Base-by-base conservation (phyloP, 1,140 invertebrate genomes). In the Bombus pascuorum region DNA sequence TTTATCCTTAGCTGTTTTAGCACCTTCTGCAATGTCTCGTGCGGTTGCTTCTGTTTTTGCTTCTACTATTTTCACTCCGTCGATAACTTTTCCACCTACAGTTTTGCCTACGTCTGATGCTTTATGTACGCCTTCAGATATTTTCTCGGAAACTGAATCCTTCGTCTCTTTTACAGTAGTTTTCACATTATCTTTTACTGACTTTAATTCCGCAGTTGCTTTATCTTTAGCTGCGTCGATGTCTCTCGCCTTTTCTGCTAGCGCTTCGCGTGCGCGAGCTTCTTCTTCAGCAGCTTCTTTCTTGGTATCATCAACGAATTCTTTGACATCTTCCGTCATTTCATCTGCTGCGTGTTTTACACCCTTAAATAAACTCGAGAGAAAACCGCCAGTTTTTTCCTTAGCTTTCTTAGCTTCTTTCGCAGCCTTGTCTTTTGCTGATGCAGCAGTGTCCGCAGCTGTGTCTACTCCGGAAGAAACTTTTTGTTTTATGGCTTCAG, bases 291-390 rank as follows among this genome's bases (percentile, higher is more conserved):
- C 78, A 15, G 90, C 91, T 57, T 92, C 90, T 28, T 92, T 85
- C 72, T 92, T 94, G 0, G 91, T 92, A 42, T 92, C 88, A 2
- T 91, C 89, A 1, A 90, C 65, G 59, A 91, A 93, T 70, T 94
- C 93, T 62, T 92, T 92, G 0, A 94, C 88, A 2, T 94, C 94
- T 10, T 94, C 93, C 0, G 92, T 90, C 12, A 93, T 86, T 71
- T 94, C 94, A 15, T 94, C 93, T 10, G 90, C 91, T 10, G 94
- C 87, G 44, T 93, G 91, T 25, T 92, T 93, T 0, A 88, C 76
- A 5, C 91, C 86, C n/a, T 92, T 91, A 10, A 93, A 91, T 28
- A 92, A 87, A 1, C 87, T 85, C 0, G 90, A 91, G 0, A 92
- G 34, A 8, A 91, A 92, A 0, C 92, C 91, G 34, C 85, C 71